These are phyloP conservation scores for Camptogramma bilineatum DNA, from an alignment of 2,888 invertebrate species.

Conservation along the genomic window DNA sequence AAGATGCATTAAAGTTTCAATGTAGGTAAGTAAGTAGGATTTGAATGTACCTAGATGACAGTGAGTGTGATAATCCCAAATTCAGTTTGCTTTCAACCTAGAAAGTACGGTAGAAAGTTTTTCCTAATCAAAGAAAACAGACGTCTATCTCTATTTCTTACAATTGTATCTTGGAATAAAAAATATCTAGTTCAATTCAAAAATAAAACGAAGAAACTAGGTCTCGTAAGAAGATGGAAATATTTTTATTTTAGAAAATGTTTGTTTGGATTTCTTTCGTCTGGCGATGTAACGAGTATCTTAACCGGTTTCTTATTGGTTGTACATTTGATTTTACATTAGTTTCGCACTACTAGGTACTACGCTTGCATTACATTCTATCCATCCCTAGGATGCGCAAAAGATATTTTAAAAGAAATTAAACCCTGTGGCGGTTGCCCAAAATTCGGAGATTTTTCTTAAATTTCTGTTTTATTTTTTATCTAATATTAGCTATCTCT, in stretches of 20 bases:
- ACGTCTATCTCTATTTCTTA: not conserved
- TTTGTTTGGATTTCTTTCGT: slow-evolving; percentile 18
- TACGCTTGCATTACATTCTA: too few relatives aligned
- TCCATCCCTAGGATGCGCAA: too few relatives aligned
- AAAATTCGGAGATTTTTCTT: too few relatives aligned
- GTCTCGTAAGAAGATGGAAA: slow-evolving; percentile 24
- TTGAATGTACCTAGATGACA: too few relatives aligned
- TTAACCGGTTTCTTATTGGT: not conserved
- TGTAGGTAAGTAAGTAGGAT: too few relatives aligned
- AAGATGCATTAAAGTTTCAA: too few relatives aligned
- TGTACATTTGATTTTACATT: not conserved
- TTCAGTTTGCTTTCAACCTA: not conserved
- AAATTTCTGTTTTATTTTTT: too few relatives aligned
- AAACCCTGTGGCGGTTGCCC: too few relatives aligned
- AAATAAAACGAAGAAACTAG: slow-evolving; percentile 32
- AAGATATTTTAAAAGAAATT: too few relatives aligned
- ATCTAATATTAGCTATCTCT: too few relatives aligned
- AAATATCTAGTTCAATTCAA: slow-evolving; percentile 28
- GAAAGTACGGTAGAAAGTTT: not conserved
- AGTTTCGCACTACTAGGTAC: not conserved
- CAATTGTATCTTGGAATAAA: slow-evolving; percentile 13
- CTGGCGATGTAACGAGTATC: slow-evolving; percentile 18
- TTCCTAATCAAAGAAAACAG: slow-evolving; percentile 2
- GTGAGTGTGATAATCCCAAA: not conserved
- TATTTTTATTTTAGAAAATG: slow-evolving; percentile 23